Evolutionary conservation across 2,888 invertebrate genomes (phyloP).

Genomic region (Salticus scenicus): DNA sequence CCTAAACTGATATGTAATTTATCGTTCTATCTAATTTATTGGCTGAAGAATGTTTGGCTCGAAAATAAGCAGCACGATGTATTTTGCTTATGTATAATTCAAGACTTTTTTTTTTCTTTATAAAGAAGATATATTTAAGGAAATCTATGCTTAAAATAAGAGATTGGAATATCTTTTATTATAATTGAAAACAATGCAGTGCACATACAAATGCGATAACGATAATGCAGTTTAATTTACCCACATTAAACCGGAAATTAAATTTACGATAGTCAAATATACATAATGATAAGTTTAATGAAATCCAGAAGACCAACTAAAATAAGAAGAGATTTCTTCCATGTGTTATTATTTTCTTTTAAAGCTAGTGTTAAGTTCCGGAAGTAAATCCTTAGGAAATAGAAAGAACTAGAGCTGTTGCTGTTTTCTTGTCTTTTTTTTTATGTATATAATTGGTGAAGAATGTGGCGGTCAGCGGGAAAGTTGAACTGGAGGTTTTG

Average conservation of each 20-base stretch:
- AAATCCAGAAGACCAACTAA: neutral
- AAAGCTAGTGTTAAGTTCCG: neutral
- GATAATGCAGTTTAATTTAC: no score
- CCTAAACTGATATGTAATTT: no score
- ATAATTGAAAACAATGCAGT: no score
- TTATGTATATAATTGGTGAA: neutral
- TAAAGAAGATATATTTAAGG: no score
- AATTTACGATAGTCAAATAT: neutral
- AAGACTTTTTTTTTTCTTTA: no score
- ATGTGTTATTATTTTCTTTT: neutral
- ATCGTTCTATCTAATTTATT: no score
- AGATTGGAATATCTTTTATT: no score
- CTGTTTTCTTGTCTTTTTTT: neutral
- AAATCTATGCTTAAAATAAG: no score
- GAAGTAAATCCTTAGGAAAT: neutral
- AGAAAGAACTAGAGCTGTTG: neutral
- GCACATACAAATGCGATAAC: no score
- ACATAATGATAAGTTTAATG: neutral
- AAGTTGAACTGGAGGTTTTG: conserved; percentile 5
- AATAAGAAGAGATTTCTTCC: neutral
- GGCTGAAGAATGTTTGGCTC: no score
- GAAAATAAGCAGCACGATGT: no score
- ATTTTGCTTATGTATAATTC: no score
- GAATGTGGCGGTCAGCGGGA: conserved; percentile 2
- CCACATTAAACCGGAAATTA: neutral